Evolutionary conservation across 2,113 vertebrate species (phyloP).

Genomic region (Crotalus helleri): DNA sequence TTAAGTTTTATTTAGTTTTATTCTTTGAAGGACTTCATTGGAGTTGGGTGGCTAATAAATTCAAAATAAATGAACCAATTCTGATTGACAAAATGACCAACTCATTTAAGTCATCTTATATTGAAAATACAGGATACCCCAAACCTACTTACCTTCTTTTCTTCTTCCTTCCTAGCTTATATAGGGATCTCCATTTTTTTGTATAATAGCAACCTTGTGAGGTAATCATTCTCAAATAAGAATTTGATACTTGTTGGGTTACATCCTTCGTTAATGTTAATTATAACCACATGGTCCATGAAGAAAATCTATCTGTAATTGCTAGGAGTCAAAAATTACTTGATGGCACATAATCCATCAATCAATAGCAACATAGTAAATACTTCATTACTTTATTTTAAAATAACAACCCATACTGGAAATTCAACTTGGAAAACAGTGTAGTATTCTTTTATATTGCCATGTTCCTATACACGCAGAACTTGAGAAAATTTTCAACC

Average conservation of each 20-base stretch:
- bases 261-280: not conserved
- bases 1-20: not conserved
- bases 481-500: not conserved
- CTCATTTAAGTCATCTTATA: not conserved
- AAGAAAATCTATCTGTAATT: not conserved
- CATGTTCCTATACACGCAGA: not conserved
- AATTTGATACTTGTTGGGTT: not conserved
- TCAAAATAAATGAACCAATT: not conserved
- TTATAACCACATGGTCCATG: not conserved
- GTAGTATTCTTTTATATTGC: rapidly evolving
- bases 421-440: not conserved
- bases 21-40: not conserved
- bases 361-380: not conserved
- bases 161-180: not conserved
- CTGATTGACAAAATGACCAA: no score
- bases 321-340: not conserved
- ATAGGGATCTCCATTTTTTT: not conserved
- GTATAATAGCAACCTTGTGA: not conserved
- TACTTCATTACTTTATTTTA: not conserved
- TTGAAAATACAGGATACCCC: not conserved
- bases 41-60: not conserved
- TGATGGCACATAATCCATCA: not conserved
- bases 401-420: not conserved
- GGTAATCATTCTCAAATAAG: not conserved
- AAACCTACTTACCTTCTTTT: not conserved